These are phyloP conservation scores for Lucinisca nassula DNA, from an alignment of 2,888 invertebrate species.

Conservation along the genomic window DNA sequence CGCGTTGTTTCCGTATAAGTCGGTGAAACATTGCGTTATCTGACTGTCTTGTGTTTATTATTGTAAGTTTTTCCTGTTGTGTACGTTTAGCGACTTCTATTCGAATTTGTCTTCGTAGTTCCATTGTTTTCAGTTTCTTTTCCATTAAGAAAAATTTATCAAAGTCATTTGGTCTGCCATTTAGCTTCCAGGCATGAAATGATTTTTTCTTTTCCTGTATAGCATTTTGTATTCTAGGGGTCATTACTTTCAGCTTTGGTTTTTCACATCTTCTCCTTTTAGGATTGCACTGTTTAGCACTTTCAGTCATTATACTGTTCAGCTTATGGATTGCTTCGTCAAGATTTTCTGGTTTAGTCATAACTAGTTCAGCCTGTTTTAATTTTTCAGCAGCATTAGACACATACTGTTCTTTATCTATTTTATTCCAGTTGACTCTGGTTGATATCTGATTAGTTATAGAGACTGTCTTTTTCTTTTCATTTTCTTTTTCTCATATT, in stretches of 20 bases:
- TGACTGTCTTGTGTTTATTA: background rate
- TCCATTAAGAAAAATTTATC: background rate
- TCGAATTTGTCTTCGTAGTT: background rate
- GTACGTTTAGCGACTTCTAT: background rate
- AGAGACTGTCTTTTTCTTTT: too few relatives aligned
- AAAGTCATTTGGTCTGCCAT: background rate
- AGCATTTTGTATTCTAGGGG: background rate
- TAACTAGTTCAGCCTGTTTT: too few relatives aligned
- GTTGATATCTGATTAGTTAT: too few relatives aligned
- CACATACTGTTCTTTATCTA: too few relatives aligned
- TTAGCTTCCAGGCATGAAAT: background rate
- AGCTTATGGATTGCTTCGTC: too few relatives aligned
- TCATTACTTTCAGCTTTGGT: background rate
- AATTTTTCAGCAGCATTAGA: too few relatives aligned
- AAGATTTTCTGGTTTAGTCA: too few relatives aligned
- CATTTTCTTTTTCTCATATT: too few relatives aligned
- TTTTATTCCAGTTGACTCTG: too few relatives aligned
- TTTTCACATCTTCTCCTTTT: too few relatives aligned
- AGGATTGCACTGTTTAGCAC: too few relatives aligned
- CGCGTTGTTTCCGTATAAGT: background rate
- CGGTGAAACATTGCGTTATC: slow-evolving; percentile 9
- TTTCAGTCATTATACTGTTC: too few relatives aligned
- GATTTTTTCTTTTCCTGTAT: background rate
- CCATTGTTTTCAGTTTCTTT: background rate
- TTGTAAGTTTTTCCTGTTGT: background rate